Evolutionary conservation across 2,888 invertebrate species (phyloP), one percentile per base, ranked within the genome.

Genomic region (Terebella lapidaria): DNA sequence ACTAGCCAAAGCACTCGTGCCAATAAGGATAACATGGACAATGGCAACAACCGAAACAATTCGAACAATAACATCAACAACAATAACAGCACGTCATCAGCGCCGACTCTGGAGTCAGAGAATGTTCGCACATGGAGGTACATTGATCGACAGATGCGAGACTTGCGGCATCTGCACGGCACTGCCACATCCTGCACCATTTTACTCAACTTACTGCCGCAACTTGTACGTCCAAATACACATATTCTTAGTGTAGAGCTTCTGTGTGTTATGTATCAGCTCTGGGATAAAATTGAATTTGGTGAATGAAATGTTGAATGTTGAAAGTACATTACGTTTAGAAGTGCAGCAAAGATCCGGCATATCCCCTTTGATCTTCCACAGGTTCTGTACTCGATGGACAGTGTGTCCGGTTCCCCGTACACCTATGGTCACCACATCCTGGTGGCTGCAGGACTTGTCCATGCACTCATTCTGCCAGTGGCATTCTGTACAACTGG

Each of bases 361-460:
- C n/a, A n/a, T n/a, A n/a, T n/a, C n/a, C n/a, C n/a, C n/a, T n/a
- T n/a, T n/a, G n/a, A n/a, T n/a, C 24, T 22, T 10, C 49, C 22
- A 10, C 24, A 49, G 49, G 49, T 49, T 15, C 49, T 49, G 49
- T 49, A 49, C 22, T 49, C 49, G 5, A n/a, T 49, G 10, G 49
- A 49, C 49, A 22, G 10, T 22, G 22, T 49, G 22, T 49, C 49
- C 24, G 49, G 49, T 10, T 5, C 18, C 18, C 15, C 22, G 49
- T 10, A 5, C 18, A 5, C 49, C 18, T 49, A 49, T 24, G 22
- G n/a, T 5, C 49, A 49, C 49, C 49, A 49, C 49, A 22, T 49
- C 5, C 49, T 49, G 5, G 49, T 49, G 18, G 49, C 49, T 24
- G 15, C 22, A 5, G 49, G 49, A 5, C 18, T 49, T 5, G 5